Evolutionary conservation across 2,888 invertebrate genomes (phyloP), one percentile per base, ranked within the genome.

Genomic region (Thymelicus acteon): DNA sequence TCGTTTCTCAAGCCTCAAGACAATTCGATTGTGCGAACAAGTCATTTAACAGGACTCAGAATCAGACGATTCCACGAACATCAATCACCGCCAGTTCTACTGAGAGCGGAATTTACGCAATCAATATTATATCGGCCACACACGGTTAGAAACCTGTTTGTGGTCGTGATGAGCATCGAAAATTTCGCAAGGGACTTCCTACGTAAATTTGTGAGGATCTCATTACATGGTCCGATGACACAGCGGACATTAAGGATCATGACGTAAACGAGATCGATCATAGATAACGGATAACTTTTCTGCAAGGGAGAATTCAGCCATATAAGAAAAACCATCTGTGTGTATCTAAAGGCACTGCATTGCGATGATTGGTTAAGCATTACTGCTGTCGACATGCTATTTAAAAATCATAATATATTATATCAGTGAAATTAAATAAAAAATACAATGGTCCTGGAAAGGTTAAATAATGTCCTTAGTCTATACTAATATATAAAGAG

Each of bases 171-270:
- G 70, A 67, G 60, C 68, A 65, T 66, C 67, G 66, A 62, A 73
- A 64, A 73, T 80, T 77, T 15, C 52, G 60, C 60, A 70, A 70
- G 70, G 60, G 47, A 52, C 70, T 64, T 64, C 70, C 71, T 71
- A 71, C 54, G 54, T 60, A 60, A 52, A 64, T 57, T 40, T 64
- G 58, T 48, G 63, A 52, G 12, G 37, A 60, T 60, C 58, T 39
- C 49, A 62, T 69, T 63, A 63, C 37, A 63, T 39, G 24, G 3
- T 39, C 39, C 31, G 40, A 64, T 64, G 70, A 40, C 60, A 39
- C 39, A 69, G 15, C 48, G 58, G 70, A 64, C 15, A 24, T 67
- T 67, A 49, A 39, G n/a, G 15, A 52, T 6, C 40, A 49, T 60
- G 8, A 4, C 40, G 40, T 40, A 15, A 40, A 60, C 15, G 15